phyloP scores from a whole-genome alignment of 2,797 vertebrate species.

The Anguilla megastoma region DNA sequence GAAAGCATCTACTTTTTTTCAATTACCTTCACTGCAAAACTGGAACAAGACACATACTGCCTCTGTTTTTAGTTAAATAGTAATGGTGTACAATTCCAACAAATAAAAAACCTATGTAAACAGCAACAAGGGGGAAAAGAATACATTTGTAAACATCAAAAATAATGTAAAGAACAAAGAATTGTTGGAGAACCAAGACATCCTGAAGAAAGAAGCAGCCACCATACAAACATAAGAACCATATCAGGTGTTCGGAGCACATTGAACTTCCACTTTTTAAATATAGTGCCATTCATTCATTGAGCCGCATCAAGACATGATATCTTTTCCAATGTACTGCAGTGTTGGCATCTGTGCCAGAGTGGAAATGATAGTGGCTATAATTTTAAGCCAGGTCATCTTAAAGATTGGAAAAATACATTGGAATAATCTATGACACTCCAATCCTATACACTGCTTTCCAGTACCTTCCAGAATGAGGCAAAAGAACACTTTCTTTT shows the following conservation, averaged over 20 bases:
- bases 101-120: constrained; percentile 21
- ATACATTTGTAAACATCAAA: constrained; percentile 17
- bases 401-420: background rate
- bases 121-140: constrained; percentile 10
- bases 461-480: constrained; percentile 16
- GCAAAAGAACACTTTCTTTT: constrained; percentile 12
- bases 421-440: background rate
- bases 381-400: background rate
- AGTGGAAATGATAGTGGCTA: background rate
- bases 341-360: background rate
- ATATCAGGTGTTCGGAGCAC: background rate
- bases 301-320: background rate
- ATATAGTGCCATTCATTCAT: background rate
- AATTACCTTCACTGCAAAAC: background rate
- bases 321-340: background rate
- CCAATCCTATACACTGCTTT: background rate
- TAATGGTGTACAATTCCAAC: background rate
- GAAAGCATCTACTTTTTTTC: background rate
- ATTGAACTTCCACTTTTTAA: background rate
- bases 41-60: background rate
- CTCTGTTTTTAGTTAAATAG: constrained; percentile 5
- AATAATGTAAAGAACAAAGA: background rate
- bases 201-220: background rate
- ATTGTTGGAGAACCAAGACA: background rate
- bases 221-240: background rate